Conservation (phyloP, 2,797 vertebrate species). For the Cuniculus paca region DNA sequence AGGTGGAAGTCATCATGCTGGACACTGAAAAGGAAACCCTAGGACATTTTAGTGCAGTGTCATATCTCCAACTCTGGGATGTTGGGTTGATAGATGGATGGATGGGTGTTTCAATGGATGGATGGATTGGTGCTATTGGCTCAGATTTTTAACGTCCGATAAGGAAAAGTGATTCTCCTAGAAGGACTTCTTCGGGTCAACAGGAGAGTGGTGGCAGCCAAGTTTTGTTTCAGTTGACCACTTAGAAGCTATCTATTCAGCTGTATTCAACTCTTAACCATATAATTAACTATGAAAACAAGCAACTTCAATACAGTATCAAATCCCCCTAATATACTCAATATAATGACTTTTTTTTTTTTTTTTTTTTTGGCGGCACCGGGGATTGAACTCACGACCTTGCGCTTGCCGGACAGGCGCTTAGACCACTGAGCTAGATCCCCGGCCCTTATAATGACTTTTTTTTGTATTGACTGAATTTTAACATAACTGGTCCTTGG, state of each 20-base stretch:
- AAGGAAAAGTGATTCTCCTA: not conserved
- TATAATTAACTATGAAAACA: not conserved
- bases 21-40: not conserved
- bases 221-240: not conserved
- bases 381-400: too few species aligned
- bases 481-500: not conserved
- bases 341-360: not conserved
- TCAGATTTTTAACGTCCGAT: not conserved
- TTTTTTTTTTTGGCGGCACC: too few species aligned
- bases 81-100: not conserved
- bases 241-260: not conserved
- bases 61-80: not conserved
- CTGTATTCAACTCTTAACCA: not conserved
- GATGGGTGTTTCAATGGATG: too few species aligned
- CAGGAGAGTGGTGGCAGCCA: not conserved
- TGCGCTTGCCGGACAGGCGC: too few species aligned
- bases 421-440: too few species aligned
- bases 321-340: not conserved
- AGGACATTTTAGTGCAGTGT: not conserved
- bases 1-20: not conserved
- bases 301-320: not conserved
- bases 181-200: not conserved
- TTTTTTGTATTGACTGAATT: not conserved
- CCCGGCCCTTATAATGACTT: not conserved
- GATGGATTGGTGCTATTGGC: not conserved